Evolutionary conservation across 1,140 invertebrate genomes (phyloP).

Genomic region (Neuroterus valhalla): DNA sequence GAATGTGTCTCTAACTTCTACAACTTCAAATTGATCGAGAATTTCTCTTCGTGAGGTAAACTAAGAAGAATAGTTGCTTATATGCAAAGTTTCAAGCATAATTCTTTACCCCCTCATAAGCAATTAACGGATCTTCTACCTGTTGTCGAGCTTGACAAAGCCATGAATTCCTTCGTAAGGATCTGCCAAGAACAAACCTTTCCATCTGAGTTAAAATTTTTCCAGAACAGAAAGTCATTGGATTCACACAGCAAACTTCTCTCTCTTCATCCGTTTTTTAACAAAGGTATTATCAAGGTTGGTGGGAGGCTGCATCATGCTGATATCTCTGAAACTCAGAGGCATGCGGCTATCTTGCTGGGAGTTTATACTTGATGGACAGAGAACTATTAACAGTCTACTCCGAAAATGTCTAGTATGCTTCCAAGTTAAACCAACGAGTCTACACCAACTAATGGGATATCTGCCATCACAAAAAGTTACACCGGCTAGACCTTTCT

Average conservation of each 20-base stretch:
- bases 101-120: too few relatives aligned
- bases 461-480: not conserved
- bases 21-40: not conserved
- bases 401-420: not conserved
- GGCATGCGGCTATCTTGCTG: not conserved
- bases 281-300: not conserved
- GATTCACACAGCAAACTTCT: not conserved
- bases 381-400: not conserved
- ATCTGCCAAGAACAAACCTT: not conserved
- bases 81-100: too few relatives aligned
- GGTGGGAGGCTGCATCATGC: not conserved
- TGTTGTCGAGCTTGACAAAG: too few relatives aligned
- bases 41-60: too few relatives aligned
- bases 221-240: not conserved
- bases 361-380: not conserved
- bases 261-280: not conserved
- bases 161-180: not conserved
- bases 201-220: not conserved
- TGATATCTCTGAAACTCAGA: not conserved
- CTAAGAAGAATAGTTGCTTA: too few relatives aligned
- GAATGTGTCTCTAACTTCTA: not conserved
- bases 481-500: too few relatives aligned
- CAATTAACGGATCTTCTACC: too few relatives aligned
- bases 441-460: too few relatives aligned
- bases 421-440: not conserved